Base-by-base conservation (phyloP, 1,140 invertebrate species). In the Drosophila repletoides region DNA sequence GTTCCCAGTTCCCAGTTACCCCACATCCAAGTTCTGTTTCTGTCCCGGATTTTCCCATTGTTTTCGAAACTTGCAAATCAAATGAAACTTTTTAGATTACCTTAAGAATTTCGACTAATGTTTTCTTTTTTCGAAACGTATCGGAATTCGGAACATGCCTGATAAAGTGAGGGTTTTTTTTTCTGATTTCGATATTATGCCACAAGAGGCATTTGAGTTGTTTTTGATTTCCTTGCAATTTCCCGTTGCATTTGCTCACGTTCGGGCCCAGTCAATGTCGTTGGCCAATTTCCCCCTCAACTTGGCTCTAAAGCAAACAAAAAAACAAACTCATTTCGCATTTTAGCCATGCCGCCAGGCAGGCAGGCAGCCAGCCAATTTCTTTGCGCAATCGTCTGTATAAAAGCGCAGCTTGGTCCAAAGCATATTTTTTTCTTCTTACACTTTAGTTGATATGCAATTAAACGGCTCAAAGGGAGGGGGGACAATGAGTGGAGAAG, bases 381-480 rank as follows among this genome's bases (percentile, higher is more conserved):
- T 74, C 74, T 74, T 77, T 84, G 77, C 84, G 77, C 79, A 77
- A 77, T 84, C 70, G 77, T 59, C 48, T 76, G 69, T 64, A 68
- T 76, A 80, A 81, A 80, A 80, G 58, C 61, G 55, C 51, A 60
- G 51, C 61, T 46, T 41, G 26, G 24, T 53, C 52, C 65, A 63
- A 48, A 53, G 14, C n/a, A n/a, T n/a, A n/a, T n/a, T n/a, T n/a
- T n/a, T n/a, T n/a, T n/a, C n/a, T n/a, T n/a, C n/a, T n/a, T n/a
- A n/a, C n/a, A n/a, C n/a, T n/a, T n/a, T 51, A 34, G 33, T 43
- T 60, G 51, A 48, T 63, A 61, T 70, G 73, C 79, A 84, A 84
- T 84, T 84, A 75, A 84, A 63, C 60, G 43, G 53, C 49, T 43
- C 36, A 52, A 26, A 52, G 31, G 28, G 36, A 12, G 15, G 15